Conservation (phyloP, 2,113 vertebrate genomes). For the Leiothrix lutea region DNA sequence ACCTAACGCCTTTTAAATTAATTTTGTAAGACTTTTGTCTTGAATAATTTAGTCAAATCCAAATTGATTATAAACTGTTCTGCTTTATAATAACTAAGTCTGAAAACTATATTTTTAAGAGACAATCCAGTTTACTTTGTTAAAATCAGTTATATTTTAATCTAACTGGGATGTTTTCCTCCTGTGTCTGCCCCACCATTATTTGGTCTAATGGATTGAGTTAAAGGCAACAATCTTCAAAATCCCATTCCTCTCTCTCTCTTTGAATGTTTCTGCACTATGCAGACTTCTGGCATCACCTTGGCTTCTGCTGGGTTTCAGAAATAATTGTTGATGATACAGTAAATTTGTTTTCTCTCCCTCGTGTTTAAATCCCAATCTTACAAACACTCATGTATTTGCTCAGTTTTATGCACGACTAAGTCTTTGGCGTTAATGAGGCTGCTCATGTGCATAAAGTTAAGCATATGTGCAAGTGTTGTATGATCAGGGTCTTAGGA, state of each 20-base stretch:
- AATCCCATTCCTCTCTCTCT: background rate
- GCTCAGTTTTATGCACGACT: slow-evolving; percentile 51
- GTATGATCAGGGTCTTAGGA: slow-evolving; percentile 51
- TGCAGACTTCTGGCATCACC: slow-evolving; percentile 16
- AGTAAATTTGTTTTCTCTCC: slow-evolving; percentile 61
- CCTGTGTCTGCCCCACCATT: background rate
- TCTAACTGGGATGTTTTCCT: background rate
- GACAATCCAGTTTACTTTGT: background rate
- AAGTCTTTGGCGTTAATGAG: slow-evolving; percentile 45
- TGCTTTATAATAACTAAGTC: background rate
- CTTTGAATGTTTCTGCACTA: background rate
- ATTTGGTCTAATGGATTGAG: background rate
- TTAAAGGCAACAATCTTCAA: background rate
- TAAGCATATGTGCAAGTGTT: slow-evolving; percentile 57
- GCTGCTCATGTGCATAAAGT: slow-evolving; percentile 60
- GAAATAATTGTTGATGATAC: slow-evolving; percentile 67
- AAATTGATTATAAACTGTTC: background rate
- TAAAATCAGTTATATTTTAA: background rate
- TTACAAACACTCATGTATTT: slow-evolving; percentile 32
- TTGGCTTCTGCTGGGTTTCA: slow-evolving; percentile 43
- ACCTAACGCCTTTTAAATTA: background rate
- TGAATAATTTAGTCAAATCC: slow-evolving; percentile 28
- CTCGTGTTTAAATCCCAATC: slow-evolving; percentile 54
- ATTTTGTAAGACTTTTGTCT: slow-evolving; percentile 11
- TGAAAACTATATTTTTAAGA: background rate